A percentile compares a stretch with the other conserved stretches of the same genome.
phyloP scores from a whole-genome alignment of 2,113 vertebrate species.

The Gnathonemus echidnorhynchus region DNA sequence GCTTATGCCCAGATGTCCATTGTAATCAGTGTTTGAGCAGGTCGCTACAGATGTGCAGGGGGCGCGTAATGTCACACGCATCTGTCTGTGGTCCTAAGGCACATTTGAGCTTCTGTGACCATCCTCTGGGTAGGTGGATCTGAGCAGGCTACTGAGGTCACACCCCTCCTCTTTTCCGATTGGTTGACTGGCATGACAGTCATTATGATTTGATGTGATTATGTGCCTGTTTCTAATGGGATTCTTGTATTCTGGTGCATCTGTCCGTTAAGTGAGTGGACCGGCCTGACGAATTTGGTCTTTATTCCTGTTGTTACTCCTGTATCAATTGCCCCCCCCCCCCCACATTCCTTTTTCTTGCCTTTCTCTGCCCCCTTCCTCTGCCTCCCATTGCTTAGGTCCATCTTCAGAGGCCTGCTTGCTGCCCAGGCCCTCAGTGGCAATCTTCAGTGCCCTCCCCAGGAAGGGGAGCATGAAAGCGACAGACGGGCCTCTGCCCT shows the following conservation, averaged over 20 bases:
- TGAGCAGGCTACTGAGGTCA: neutral
- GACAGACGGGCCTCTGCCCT: conserved; percentile 44
- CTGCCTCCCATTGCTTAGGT: conserved; percentile 46
- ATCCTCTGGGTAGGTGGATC: neutral
- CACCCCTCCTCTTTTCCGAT: neutral
- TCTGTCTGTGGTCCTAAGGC: neutral
- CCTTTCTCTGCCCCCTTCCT: neutral
- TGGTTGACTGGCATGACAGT: neutral
- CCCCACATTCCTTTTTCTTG: neutral
- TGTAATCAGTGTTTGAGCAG: neutral
- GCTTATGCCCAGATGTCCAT: neutral
- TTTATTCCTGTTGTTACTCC: neutral
- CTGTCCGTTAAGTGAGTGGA: neutral
- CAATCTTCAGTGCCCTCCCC: conserved; percentile 48
- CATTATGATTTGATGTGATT: neutral
- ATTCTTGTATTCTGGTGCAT: neutral
- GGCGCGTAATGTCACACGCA: neutral
- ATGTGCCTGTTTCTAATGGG: neutral
- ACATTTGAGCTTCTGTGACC: neutral
- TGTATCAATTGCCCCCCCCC: neutral
- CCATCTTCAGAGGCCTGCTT: conserved; percentile 71
- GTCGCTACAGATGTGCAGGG: neutral
- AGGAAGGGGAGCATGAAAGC: conserved; percentile 54
- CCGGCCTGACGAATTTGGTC: neutral
- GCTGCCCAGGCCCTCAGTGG: conserved; percentile 49